Percentiles rank a stretch among this genome's conserved stretches.
Conservation (phyloP, 2,888 invertebrate species). For the Phaonia tiefii region DNA sequence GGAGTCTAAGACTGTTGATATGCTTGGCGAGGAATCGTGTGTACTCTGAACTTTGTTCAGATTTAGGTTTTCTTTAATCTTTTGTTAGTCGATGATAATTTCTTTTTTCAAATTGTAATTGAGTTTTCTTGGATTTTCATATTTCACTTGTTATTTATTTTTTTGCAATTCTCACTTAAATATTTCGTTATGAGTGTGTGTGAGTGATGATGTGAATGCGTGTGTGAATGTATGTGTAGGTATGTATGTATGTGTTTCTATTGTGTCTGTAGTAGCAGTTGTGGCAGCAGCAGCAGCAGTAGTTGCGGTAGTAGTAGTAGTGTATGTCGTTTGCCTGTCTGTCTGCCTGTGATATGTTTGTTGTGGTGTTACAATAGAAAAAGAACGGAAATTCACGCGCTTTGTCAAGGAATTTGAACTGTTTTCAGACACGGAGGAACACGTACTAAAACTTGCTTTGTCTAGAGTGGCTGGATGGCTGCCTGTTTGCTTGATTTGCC, state of each 20-base stretch:
- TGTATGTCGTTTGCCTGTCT: slow-evolving; percentile 61
- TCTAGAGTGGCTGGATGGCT: slow-evolving; percentile 67
- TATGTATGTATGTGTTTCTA: slow-evolving; percentile 36
- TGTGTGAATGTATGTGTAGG: slow-evolving; percentile 46
- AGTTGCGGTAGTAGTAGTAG: slow-evolving; percentile 36
- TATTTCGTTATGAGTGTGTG: slow-evolving; percentile 49
- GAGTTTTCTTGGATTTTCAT: slow-evolving; percentile 13
- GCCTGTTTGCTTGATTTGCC: slow-evolving; percentile 36
- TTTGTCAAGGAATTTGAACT: slow-evolving; percentile 74
- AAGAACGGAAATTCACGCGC: slow-evolving; percentile 65
- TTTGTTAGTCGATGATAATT: not conserved
- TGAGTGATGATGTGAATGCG: slow-evolving; percentile 25
- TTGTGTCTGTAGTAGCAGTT: slow-evolving; percentile 17
- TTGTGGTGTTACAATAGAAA: slow-evolving; percentile 59
- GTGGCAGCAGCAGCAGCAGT: no score
- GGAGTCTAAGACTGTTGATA: slow-evolving; percentile 56
- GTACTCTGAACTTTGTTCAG: slow-evolving; percentile 29
- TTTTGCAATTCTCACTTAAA: slow-evolving; percentile 20
- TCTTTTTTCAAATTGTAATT: slow-evolving; percentile 12
- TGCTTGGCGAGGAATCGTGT: slow-evolving; percentile 40
- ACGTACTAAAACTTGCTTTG: slow-evolving; percentile 80
- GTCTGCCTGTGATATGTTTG: slow-evolving; percentile 57
- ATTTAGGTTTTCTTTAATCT: slow-evolving; percentile 10
- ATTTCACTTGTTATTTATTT: not conserved
- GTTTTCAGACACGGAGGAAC: slow-evolving; percentile 80